Evolutionary conservation across 2,888 invertebrate genomes (phyloP), one percentile per base, ranked within the genome.

Genomic region (Selenia dentaria): DNA sequence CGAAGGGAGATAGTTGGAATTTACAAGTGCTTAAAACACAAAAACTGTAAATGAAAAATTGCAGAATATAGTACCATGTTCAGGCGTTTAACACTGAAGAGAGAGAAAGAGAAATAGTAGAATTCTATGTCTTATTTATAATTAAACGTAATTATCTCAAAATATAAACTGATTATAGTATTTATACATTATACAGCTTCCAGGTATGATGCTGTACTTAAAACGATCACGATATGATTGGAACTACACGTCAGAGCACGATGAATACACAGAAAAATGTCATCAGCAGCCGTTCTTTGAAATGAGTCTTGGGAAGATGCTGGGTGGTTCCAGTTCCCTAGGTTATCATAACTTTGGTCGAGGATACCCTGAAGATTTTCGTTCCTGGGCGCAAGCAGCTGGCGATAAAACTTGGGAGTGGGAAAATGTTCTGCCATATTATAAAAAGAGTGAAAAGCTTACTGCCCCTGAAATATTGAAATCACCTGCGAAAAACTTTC

Each of bases 371-470:
- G 1, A 18, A 1, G 31, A 31, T 6, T 31, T 8, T 5, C 4
- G 6, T 0, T 1, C 1, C 2, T 54, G 55, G 54, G 54, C 46
- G 1, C 20, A 45, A 11, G 33, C 33, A 2, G 8, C 40, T 13
- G 14, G 47, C 6, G 51, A 62, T 6, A 4, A 29, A 0, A 18
- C 25, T 1, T 60, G 56, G 60, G 29, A 9, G 1, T 60, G 32
- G 8, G n/a, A 39, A 2, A 33, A 37, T 0, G 16, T 58, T 2
- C 37, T 47, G 3, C 33, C 36, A 3, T 58, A 52, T 32, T 38
- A 51, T 18, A 39, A 25, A n/a, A 57, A 45, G 18, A 34, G 28
- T 4, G 52, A 52, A 26, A 34, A 9, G 8, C 9, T 45, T 0
- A 3, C 28, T n/a, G 38, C 24, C 5, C 6, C 20, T 2, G 11